Evolutionary conservation across 1,140 invertebrate genomes (phyloP).

Genomic region (Bursaphelenchus mucronatus): DNA sequence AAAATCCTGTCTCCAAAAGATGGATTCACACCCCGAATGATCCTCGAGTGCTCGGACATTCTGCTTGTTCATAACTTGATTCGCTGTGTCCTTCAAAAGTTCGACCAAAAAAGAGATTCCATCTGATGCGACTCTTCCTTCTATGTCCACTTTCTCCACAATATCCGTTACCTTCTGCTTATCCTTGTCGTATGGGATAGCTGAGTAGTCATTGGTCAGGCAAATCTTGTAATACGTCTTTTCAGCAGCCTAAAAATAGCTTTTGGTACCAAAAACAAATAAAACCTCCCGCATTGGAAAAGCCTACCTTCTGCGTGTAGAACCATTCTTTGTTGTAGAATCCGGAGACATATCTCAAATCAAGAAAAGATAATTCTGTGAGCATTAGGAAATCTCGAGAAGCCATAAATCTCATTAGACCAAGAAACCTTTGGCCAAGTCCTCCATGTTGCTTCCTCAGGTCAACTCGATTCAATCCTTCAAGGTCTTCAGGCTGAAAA

Average conservation of each 20-base stretch:
- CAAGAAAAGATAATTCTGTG: conserved; percentile 27
- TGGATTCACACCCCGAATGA: conserved; percentile 29
- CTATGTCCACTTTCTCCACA: conserved; percentile 8
- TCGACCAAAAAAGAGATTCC: conserved; percentile 48
- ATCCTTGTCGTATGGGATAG: conserved; percentile 32
- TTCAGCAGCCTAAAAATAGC: conserved; percentile 39
- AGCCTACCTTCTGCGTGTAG: conserved; percentile 30
- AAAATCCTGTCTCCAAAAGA: conserved; percentile 33
- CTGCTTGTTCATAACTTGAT: conserved; percentile 32
- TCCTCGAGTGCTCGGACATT: conserved; percentile 23
- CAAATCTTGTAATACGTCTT: conserved; percentile 41
- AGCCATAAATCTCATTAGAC: conserved; percentile 37
- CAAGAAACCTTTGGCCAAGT: conserved; percentile 37
- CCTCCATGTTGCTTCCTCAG: conserved; percentile 38
- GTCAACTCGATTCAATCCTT: conserved; percentile 10
- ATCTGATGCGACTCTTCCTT: conserved; percentile 10
- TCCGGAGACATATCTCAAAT: conserved; percentile 26
- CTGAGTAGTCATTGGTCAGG: conserved; percentile 39
- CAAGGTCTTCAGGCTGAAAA: not conserved
- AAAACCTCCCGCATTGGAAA: conserved; percentile 1
- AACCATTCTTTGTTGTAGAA: conserved; percentile 27
- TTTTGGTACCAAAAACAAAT: conserved; percentile 6
- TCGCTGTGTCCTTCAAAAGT: conserved; percentile 18
- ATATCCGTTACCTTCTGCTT: conserved; percentile 15
- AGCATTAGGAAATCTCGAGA: conserved; percentile 34